These are phyloP conservation scores for Tragelaphus imberbis DNA, from an alignment of 2,113 vertebrate genomes.

Conservation along the genomic window DNA sequence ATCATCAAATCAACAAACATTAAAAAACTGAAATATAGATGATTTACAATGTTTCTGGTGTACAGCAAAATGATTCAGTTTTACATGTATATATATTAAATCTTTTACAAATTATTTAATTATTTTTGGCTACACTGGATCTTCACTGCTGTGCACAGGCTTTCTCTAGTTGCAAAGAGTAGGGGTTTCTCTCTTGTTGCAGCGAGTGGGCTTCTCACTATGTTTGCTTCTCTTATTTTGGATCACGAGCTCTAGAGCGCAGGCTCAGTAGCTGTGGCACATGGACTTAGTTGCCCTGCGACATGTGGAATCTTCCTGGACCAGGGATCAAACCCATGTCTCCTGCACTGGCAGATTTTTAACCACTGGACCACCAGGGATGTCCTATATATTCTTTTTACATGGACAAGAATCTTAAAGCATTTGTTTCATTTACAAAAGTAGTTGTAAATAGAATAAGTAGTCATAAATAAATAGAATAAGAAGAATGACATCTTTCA, in stretches of 20 bases:
- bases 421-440: not conserved
- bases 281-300: not conserved
- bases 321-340: not conserved
- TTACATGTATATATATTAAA: not conserved
- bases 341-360: not conserved
- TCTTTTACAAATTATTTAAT: not conserved
- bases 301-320: not conserved
- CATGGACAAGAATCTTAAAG: not conserved
- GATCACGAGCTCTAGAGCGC: not conserved
- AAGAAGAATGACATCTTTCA: not conserved
- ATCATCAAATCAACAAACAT: not conserved
- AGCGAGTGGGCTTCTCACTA: not conserved
- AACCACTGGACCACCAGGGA: not conserved
- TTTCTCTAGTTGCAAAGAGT: not conserved
- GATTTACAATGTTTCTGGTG: not conserved
- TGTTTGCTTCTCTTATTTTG: not conserved
- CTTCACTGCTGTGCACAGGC: not conserved
- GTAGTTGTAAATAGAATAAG: not conserved
- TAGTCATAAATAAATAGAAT: not conserved
- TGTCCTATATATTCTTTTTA: not conserved
- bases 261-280: not conserved
- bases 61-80: not conserved
- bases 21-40: not conserved
- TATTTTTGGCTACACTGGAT: not conserved
- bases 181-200: not conserved